A percentile compares a stretch with the other conserved stretches of the same genome.
Conservation (phyloP, 2,113 vertebrate genomes). For the Antechinus flavipes region DNA sequence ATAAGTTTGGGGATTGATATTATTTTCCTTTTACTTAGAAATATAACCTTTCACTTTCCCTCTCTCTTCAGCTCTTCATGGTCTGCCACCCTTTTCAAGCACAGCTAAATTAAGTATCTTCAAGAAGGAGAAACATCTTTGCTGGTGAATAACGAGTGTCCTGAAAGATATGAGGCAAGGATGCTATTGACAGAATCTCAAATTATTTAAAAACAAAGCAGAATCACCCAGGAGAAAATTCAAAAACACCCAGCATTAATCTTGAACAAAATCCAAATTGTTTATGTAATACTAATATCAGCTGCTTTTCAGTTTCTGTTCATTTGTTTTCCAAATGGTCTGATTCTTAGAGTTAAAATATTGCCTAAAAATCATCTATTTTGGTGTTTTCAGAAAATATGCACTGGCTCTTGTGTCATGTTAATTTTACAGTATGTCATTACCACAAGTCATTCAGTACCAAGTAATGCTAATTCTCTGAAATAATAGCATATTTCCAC, state of each 20-base stretch:
- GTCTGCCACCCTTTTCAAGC: conserved; percentile 19
- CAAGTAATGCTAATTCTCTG: conserved; percentile 77
- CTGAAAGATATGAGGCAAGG: conserved; percentile 22
- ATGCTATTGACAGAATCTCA: neutral
- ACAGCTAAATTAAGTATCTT: conserved; percentile 48
- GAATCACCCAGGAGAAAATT: conserved; percentile 57
- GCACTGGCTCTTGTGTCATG: conserved; percentile 58
- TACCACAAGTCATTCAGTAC: conserved; percentile 72
- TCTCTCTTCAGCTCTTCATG: conserved; percentile 40
- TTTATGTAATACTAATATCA: conserved; percentile 72
- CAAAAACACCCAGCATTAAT: conserved; percentile 61
- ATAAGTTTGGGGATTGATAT: neutral
- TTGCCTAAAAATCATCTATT: conserved; percentile 60
- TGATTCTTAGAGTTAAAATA: conserved; percentile 71
- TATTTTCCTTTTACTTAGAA: conserved; percentile 46
- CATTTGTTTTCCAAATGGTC: conserved; percentile 78
- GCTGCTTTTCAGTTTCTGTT: conserved; percentile 79
- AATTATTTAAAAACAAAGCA: conserved; percentile 49
- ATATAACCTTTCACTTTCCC: conserved; percentile 19
- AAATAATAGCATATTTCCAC: conserved; percentile 76
- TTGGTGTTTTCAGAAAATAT: conserved; percentile 72
- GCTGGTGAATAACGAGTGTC: conserved; percentile 11
- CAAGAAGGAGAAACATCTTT: conserved; percentile 49
- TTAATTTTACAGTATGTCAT: conserved; percentile 74
- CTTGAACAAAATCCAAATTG: conserved; percentile 66